Evolutionary conservation across 2,797 vertebrate species (phyloP).

Genomic region (Schizopygopsis malacanthus): DNA sequence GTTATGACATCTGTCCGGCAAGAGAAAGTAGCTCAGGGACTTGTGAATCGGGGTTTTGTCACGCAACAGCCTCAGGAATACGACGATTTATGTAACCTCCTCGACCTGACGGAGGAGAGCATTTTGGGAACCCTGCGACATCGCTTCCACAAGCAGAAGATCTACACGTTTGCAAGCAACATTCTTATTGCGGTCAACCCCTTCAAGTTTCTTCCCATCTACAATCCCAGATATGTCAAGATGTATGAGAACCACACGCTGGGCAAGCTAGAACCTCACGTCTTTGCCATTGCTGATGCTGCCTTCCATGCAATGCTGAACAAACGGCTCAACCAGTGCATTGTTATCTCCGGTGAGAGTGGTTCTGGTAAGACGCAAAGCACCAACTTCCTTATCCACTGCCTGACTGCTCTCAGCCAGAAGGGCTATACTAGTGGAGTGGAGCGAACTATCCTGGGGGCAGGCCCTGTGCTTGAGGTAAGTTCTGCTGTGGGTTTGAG

Average conservation of each 20-base stretch:
- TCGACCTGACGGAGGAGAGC: slow-evolving; percentile 79
- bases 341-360: slow-evolving; percentile 93
- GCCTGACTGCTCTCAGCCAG: slow-evolving; percentile 92
- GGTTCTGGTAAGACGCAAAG: slow-evolving; percentile 96
- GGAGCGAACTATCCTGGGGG: slow-evolving; percentile 91
- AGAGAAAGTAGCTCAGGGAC: slow-evolving; percentile 51
- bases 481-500: slow-evolving; percentile 44
- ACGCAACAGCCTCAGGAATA: slow-evolving; percentile 78
- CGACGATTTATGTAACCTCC: slow-evolving; percentile 89
- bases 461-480: slow-evolving; percentile 95
- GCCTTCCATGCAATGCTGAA: slow-evolving; percentile 90
- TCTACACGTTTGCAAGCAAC: slow-evolving; percentile 92
- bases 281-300: slow-evolving; percentile 91
- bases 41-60: slow-evolving; percentile 74
- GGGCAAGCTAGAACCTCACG: slow-evolving; percentile 91
- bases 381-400: slow-evolving; percentile 96
- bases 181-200: slow-evolving; percentile 94
- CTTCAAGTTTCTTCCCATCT: slow-evolving; percentile 92
- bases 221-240: slow-evolving; percentile 96
- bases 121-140: slow-evolving; percentile 82
- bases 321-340: slow-evolving; percentile 87
- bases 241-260: slow-evolving; percentile 93
- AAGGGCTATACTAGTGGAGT: slow-evolving; percentile 88
- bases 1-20: slow-evolving; percentile 67
- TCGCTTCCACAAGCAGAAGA: slow-evolving; percentile 88